phyloP scores from a whole-genome alignment of 2,797 vertebrate species.

The Eutrigla gurnardus region DNA sequence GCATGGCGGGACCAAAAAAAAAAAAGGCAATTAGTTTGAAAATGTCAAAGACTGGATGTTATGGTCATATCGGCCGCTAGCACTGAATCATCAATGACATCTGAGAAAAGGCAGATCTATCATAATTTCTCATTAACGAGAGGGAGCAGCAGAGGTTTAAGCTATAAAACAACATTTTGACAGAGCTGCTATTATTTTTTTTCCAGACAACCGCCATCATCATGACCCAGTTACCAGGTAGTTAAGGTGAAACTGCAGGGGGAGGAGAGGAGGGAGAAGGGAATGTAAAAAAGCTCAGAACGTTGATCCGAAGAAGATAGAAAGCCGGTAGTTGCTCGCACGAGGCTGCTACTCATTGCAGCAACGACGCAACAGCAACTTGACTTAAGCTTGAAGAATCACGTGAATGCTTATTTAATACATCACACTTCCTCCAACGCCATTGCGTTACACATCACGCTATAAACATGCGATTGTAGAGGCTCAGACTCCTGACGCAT shows the following conservation, averaged over 20 bases:
- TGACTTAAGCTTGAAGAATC: too few species aligned
- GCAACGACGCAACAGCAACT: too few species aligned
- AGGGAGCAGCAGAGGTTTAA: background rate
- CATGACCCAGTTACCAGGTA: constrained; percentile 43
- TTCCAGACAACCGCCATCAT: background rate
- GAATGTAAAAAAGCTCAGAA: too few species aligned
- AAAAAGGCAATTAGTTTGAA: constrained; percentile 63
- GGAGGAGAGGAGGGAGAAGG: too few species aligned
- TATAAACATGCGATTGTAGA: too few species aligned
- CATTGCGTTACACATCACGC: too few species aligned
- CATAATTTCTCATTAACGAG: constrained; percentile 8
- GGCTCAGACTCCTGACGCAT: too few species aligned
- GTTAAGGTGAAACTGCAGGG: constrained; percentile 34
- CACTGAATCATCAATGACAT: constrained; percentile 39
- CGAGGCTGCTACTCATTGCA: too few species aligned
- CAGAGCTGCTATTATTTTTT: background rate
- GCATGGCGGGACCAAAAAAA: constrained; percentile 24
- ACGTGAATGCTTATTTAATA: too few species aligned
- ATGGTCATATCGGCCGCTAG: constrained; percentile 10
- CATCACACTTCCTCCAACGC: too few species aligned
- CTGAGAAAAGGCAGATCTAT: constrained; percentile 30
- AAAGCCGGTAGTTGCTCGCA: too few species aligned
- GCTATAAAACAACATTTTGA: background rate
- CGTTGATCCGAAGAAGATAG: too few species aligned
- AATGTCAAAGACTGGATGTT: constrained; percentile 58